Base-by-base conservation (phyloP, 2,113 vertebrate species). In the Clarias macrocephalus region DNA sequence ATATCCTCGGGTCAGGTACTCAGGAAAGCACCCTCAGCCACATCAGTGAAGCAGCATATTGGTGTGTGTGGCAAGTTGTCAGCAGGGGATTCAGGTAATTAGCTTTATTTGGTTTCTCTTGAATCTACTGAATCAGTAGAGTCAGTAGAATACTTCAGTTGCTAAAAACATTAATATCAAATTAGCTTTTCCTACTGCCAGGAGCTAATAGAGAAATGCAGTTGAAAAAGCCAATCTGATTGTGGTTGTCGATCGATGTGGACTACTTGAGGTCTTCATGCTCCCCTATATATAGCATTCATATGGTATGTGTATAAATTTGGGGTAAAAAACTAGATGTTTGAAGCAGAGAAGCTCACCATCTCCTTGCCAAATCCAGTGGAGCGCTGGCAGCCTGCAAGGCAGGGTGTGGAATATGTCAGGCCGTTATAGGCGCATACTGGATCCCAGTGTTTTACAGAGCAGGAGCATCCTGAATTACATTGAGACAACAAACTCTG, bases 351-450 rank as follows among this genome's bases (percentile, higher is more conserved):
- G 56, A 18, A 57, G 30, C 96, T 96, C 92, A 99, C 98, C 3
- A 94, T 95, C 28, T 92, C 92, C 87, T 91, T 96, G 63, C 97
- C 96, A 0, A 16, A 91, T 85, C 95, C 94, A 0, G 92, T 95
- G 89, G 95, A 96, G 0, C 88, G 93, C 81, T 92, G 95, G 89
- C 98, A 99, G 21, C 98, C 98, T 0, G 97, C 98, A 0, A 98
- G 95, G 90, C 98, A 99, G 18, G 98, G 95, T 0, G 98, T 97
- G 15, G 94, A 85, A 0, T 98, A 99, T 0, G 98, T 99, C 23
- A 99, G 90, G n/a, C 97, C 97, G 5, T 97, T 95, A n/a, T 95
- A 92, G 5, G 97, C 95, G 7, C 98, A 99, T 56, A 99, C 95
- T 0, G 98, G 98, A 80, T 99, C 98, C 98, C 98, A 99, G 80